Conservation (phyloP, 2,797 vertebrate species). For the Cygnus olor region DNA sequence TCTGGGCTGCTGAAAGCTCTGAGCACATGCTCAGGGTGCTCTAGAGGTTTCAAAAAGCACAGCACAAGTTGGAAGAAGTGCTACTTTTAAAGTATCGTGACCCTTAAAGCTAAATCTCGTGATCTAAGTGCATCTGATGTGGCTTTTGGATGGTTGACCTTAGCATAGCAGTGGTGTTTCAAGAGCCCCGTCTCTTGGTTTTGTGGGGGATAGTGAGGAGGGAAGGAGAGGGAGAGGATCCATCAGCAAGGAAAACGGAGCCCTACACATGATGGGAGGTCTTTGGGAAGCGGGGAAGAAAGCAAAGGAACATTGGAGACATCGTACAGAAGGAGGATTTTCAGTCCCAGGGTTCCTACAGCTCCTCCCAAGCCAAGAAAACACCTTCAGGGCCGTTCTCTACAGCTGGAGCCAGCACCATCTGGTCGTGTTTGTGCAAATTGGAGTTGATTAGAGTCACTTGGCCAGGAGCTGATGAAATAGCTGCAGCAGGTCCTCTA, state of each 20-base stretch:
- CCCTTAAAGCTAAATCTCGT: not conserved
- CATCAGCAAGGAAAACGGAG: fast-evolving
- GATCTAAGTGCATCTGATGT: fast-evolving
- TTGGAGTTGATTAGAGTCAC: fast-evolving
- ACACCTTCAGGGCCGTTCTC: not conserved
- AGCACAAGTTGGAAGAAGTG: fast-evolving
- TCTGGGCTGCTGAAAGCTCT: not conserved
- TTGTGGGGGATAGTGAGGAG: not conserved
- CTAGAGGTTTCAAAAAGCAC: not conserved
- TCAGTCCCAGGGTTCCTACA: not conserved
- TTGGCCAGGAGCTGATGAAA: not conserved
- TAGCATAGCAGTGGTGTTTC: not conserved
- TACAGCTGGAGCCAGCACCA: not conserved
- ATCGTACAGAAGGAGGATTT: not conserved
- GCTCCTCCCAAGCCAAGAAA: not conserved
- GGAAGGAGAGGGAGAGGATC: not conserved
- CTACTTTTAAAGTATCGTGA: not conserved
- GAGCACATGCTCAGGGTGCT: not conserved
- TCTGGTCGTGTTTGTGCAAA: not conserved
- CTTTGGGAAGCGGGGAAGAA: not conserved
- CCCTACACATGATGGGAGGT: fast-evolving
- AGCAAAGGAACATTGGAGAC: not conserved
- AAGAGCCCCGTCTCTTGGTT: not conserved
- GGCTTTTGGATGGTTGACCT: not conserved
- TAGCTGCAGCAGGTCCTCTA: not conserved